Evolutionary conservation across 2,888 invertebrate species (phyloP), one percentile per base, ranked within the genome.

Genomic region (Gordius sp.): DNA sequence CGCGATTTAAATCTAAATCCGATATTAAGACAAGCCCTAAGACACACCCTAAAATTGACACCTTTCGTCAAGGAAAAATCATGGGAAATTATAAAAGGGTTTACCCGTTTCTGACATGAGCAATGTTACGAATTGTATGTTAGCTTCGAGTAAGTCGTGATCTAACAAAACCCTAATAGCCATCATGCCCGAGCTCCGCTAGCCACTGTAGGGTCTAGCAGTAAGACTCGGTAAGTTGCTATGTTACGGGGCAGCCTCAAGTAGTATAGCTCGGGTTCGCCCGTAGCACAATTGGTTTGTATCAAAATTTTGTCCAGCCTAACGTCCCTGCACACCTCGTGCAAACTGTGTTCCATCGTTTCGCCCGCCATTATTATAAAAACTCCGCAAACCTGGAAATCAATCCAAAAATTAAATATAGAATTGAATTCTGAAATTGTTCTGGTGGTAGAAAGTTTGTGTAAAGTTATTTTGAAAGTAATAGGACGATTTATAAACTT

Each of bases 301-400:
- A 97, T 99, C 57, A 99, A 78, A 64, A 99, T 93, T 73, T 99
- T 99, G 52, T 97, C 97, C 65, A 99, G 85, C 61, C 89, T 76
- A 62, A 91, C 87, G 69, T 97, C 87, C 69, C 93, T 91, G 68
- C 84, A 84, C 1, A 93, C 89, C 71, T 91, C 91, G 68, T 86
- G 81, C 23, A 99, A 79, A 1, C 93, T 89, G 67, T 87, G 91
- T 69, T 99, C 97, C 89, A 99, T 91, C 0, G 93, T 93, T 72
- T 97, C 97, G 0, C 97, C 97, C 2, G 97, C 97, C 61, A 97
- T 76, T 58, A 99, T 74, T 62, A 97, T 91, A 1, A 91, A 89
- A 20, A 97, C 91, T 8, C 93, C 93, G 67, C 93, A 93, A 61
- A 97, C 84, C 73, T 71, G 61, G 2, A 28, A 23, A 23, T 20